Base-by-base conservation (phyloP, 1,140 invertebrate species). In the Mizuhopecten yessoensis region DNA sequence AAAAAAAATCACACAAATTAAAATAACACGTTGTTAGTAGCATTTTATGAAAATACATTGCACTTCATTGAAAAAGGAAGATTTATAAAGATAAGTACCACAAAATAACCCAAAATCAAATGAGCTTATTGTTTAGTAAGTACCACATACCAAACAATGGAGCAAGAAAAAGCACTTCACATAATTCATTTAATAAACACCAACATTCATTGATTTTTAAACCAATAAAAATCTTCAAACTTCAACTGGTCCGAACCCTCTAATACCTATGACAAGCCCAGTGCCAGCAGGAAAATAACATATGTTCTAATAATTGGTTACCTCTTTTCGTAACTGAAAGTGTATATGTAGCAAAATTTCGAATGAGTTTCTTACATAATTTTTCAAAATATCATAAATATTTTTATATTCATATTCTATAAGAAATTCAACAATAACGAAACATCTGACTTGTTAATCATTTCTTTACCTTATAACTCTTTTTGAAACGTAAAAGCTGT, bases 241-340 rank as follows among this genome's bases (percentile, higher is more conserved):
- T 7, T 5, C 9, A n/a, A 75, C 29, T 75, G n/a, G 9, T n/a
- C 7, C n/a, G 29, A 75, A n/a, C 23, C 57, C n/a, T 17, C 57
- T 17, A 75, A n/a, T 75, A 75, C 17, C 5, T n/a, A 29, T 75
- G 23, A 29, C 23, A 75, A 75, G 5, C 23, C 57, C 57, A n/a
- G 20, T 29, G 13, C n/a, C 57, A 75, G 1, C 5, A 75, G 23
- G 23, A 75, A 29, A 29, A 75, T 5, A 75, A 9, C 57, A 29
- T 17, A 75, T n/a, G 29, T 75, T n/a, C 5, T 29, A 29, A 9
- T 75, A 29, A 5, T 57, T 7, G 1, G 23, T 75, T 75, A 75
- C 57, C 57, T 75, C 11, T 75, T 75, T 75, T 75, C 57, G 17
- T 29, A 75, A 75, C 57, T 75, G 57, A 29, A 75, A 75, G n/a